A percentile compares a stretch with the other conserved stretches of the same genome.
These are phyloP conservation scores for Xestia c-nigrum DNA, from an alignment of 2,888 invertebrate genomes.

Conservation along the genomic window DNA sequence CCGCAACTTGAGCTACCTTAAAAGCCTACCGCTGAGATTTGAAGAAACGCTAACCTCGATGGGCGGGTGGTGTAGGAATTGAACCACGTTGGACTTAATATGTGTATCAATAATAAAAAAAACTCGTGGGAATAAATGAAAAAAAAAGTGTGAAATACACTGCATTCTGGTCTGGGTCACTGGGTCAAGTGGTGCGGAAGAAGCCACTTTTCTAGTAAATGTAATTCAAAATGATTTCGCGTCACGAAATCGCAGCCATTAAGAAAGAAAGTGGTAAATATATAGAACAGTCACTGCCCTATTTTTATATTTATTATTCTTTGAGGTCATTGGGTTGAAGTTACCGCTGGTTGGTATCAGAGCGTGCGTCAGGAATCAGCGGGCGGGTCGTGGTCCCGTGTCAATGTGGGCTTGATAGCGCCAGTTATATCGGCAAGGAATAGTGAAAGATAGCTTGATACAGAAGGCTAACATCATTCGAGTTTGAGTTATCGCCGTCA, in stretches of 20 bases:
- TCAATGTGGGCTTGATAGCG: conserved; percentile 36
- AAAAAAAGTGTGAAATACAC: no score
- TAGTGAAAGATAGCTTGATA: background rate
- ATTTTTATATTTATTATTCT: conserved; percentile 27
- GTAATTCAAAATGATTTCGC: background rate
- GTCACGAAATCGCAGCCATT: conserved; percentile 12
- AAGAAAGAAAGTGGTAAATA: conserved; percentile 2
- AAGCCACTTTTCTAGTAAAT: background rate
- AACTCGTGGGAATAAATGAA: no score
- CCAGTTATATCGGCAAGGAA: background rate
- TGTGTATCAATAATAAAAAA: no score
- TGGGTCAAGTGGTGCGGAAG: no score
- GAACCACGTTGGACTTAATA: no score
- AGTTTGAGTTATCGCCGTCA: background rate
- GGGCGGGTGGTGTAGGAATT: no score
- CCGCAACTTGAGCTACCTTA: no score
- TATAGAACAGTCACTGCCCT: conserved; percentile 51
- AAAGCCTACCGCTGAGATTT: no score
- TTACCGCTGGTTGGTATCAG: conserved; percentile 30
- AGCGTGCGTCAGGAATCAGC: conserved; percentile 34
- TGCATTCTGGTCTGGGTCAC: no score
- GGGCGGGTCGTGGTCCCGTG: conserved; percentile 39
- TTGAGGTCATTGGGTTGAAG: conserved; percentile 25
- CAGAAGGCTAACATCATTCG: conserved; percentile 6
- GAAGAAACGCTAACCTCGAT: no score